Conservation (phyloP, 2,888 invertebrate species). For the Torymus texanus region DNA sequence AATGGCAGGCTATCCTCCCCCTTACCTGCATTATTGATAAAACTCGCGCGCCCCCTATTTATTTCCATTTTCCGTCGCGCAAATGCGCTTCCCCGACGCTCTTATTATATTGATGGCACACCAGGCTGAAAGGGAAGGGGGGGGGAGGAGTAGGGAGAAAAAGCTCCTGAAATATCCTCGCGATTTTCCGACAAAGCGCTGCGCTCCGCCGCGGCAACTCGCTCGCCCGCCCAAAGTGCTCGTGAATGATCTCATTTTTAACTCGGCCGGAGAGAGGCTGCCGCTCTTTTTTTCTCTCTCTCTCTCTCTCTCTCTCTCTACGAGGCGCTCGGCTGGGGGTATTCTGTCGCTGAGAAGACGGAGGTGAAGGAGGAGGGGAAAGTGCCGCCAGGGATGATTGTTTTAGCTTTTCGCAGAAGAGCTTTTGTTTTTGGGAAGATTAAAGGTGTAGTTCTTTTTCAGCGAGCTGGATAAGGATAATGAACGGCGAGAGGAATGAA, state of each 20-base stretch:
- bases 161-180: slow-evolving; percentile 68
- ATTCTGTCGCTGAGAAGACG: too few species aligned
- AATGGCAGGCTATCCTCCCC: background rate
- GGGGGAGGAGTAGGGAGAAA: slow-evolving; percentile 56
- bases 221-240: slow-evolving; percentile 67
- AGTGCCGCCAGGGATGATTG: background rate
- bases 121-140: slow-evolving; percentile 29
- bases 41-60: slow-evolving; percentile 59
- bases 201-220: slow-evolving; percentile 46
- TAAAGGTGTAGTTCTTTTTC: too few species aligned
- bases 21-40: slow-evolving; percentile 14
- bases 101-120: slow-evolving; percentile 65
- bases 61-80: slow-evolving; percentile 65
- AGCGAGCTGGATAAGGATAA: too few species aligned
- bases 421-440: too few species aligned
- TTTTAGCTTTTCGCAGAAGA: too few species aligned
- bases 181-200: slow-evolving; percentile 71
- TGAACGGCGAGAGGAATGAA: too few species aligned
- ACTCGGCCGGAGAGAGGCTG: slow-evolving; percentile 50
- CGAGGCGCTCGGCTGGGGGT: too few species aligned
- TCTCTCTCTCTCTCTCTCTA: background rate
- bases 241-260: slow-evolving; percentile 70
- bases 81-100: slow-evolving; percentile 24
- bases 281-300: slow-evolving; percentile 2
- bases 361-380: background rate